phyloP scores from a whole-genome alignment of 2,113 vertebrate genomes.

The Eidolon helvum region DNA sequence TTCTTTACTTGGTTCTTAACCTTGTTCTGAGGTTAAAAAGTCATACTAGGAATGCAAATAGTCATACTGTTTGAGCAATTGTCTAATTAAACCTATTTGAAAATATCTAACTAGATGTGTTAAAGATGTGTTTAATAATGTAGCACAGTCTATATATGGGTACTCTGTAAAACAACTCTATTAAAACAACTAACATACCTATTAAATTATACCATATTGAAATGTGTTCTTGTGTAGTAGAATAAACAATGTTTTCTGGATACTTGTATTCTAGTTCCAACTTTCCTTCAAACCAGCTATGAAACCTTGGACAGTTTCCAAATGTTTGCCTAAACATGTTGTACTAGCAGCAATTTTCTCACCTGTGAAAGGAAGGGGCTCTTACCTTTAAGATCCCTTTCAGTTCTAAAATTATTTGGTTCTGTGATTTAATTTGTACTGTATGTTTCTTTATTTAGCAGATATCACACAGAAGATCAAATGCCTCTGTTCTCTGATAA shows the following conservation, averaged over 20 bases:
- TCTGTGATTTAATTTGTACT: conserved; percentile 51
- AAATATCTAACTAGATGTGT: background rate
- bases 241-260: conserved; percentile 3
- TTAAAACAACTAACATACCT: background rate
- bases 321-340: background rate
- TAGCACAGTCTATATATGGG: background rate
- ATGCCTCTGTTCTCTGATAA: conserved; percentile 39
- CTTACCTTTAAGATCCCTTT: conserved; percentile 40
- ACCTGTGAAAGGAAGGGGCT: background rate
- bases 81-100: background rate
- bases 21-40: background rate
- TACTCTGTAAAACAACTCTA: background rate
- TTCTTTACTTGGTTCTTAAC: background rate
- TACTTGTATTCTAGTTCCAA: conserved; percentile 3
- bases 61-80: background rate
- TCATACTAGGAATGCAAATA: background rate
- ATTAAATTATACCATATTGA: conserved; percentile 15
- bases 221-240: background rate
- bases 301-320: conserved; percentile 46
- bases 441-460: conserved; percentile 44
- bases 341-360: conserved; percentile 36
- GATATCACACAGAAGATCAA: conserved; percentile 35
- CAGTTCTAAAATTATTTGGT: conserved; percentile 18
- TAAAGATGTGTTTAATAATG: background rate
- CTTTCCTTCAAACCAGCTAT: conserved; percentile 18